Evolutionary conservation across 2,113 vertebrate species (phyloP).

Genomic region (Gadus macrocephalus): DNA sequence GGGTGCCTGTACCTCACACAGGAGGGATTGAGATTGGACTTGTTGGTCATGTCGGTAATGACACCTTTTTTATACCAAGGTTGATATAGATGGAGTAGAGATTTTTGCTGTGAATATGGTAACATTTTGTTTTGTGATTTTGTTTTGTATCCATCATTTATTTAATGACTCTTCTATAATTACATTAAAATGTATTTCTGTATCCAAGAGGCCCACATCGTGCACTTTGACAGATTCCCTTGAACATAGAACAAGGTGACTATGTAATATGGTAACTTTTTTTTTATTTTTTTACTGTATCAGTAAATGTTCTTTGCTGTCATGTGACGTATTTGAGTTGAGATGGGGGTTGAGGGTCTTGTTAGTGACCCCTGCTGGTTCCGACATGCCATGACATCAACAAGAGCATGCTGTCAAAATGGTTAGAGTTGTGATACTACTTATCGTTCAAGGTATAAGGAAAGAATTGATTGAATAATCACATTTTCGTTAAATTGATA

Average conservation of each 20-base stretch:
- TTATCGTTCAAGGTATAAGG: no score
- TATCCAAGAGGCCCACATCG: conserved; percentile 57
- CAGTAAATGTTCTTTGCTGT: conserved; percentile 64
- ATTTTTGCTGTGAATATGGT: conserved; percentile 31
- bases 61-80: no score
- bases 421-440: background rate
- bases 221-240: conserved; percentile 68
- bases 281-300: conserved; percentile 60
- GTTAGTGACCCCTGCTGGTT: conserved; percentile 41
- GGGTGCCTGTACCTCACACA: conserved; percentile 25
- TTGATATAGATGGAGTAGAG: no score
- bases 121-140: conserved; percentile 50
- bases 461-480: no score
- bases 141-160: conserved; percentile 49
- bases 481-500: no score
- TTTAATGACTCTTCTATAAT: conserved; percentile 51
- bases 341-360: conserved; percentile 13
- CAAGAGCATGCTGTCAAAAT: conserved; percentile 1
- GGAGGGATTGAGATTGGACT: conserved; percentile 7
- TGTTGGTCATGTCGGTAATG: conserved; percentile 14
- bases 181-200: conserved; percentile 31
- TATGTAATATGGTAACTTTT: conserved; percentile 36
- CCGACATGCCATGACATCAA: conserved; percentile 4
- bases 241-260: conserved; percentile 53
- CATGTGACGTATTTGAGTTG: conserved; percentile 38